Percentiles rank a stretch among this genome's conserved stretches.
Conservation (phyloP, 2,888 invertebrate genomes). For the Atethmia centrago region DNA sequence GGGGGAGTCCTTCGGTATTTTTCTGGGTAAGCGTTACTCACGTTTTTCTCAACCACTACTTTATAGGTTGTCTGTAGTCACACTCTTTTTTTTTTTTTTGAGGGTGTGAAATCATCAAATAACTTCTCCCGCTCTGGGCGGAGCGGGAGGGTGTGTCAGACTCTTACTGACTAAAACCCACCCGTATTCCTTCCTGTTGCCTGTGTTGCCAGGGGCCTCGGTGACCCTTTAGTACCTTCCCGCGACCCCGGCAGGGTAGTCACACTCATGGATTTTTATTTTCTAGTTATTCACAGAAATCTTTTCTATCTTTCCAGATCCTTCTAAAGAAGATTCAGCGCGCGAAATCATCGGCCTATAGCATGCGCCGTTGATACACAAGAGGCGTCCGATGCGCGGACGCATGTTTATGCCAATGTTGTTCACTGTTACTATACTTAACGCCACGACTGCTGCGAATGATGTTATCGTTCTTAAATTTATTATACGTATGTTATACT, state of each 20-base stretch:
- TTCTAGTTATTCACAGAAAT: background rate
- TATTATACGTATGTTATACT: conserved; percentile 74
- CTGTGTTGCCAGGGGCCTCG: too few relatives aligned
- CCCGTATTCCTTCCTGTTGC: too few relatives aligned
- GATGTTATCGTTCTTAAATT: conserved; percentile 77
- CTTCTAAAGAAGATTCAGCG: conserved; percentile 88
- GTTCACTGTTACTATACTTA: conserved; percentile 60
- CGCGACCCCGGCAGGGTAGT: too few relatives aligned
- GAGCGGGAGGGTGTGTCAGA: too few relatives aligned
- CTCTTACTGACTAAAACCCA: too few relatives aligned
- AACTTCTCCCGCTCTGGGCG: too few relatives aligned
- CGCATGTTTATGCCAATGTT: conserved; percentile 72
- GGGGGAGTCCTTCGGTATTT: background rate
- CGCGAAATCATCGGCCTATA: conserved; percentile 86
- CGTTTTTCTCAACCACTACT: too few relatives aligned
- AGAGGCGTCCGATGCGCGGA: conserved; percentile 78
- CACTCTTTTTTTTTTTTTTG: too few relatives aligned
- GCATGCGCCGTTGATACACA: conserved; percentile 86
- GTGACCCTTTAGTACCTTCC: too few relatives aligned
- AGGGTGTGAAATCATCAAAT: too few relatives aligned
- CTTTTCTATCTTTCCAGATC: conserved; percentile 75
- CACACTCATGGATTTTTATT: too few relatives aligned
- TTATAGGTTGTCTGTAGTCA: background rate
- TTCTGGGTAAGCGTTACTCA: background rate
- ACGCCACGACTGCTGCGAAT: conserved; percentile 51